Percentiles rank a stretch among this genome's conserved stretches.
phyloP scores from a whole-genome alignment of 2,113 vertebrate species.

The Psophia crepitans region DNA sequence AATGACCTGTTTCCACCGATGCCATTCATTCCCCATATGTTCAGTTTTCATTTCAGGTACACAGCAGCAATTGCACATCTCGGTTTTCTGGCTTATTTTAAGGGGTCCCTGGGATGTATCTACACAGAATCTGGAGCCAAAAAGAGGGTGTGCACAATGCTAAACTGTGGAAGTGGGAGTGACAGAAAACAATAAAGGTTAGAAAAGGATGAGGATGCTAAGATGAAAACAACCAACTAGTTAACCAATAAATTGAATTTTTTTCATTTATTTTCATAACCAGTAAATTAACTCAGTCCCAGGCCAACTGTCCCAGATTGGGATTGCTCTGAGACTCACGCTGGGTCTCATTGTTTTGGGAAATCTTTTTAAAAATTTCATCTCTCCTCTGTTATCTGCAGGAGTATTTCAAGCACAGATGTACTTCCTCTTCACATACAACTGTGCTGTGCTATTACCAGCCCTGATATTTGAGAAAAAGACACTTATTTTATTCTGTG shows the following conservation, averaged over 20 bases:
- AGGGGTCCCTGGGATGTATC: background rate
- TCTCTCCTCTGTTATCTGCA: background rate
- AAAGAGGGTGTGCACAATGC: background rate
- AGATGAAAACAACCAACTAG: background rate
- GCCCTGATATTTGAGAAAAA: background rate
- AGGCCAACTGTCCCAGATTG: background rate
- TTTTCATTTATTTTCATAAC: background rate
- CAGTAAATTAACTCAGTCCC: background rate
- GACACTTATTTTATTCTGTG: background rate
- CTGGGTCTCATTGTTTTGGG: background rate
- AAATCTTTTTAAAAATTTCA: background rate
- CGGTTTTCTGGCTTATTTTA: background rate
- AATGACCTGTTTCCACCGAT: background rate
- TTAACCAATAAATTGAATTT: background rate
- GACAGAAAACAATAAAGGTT: background rate
- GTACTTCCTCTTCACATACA: background rate
- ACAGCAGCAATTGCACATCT: background rate
- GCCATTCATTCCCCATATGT: background rate
- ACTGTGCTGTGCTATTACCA: background rate
- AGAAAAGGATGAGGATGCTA: background rate
- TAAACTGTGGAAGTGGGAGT: background rate
- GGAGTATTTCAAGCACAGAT: background rate
- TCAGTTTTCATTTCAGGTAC: slow-evolving; percentile 11
- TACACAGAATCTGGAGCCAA: background rate
- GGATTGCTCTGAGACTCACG: background rate